Evolutionary conservation across 1,140 invertebrate genomes (phyloP), one percentile per base, ranked within the genome.

Genomic region (Leguminivora glycinivorella): DNA sequence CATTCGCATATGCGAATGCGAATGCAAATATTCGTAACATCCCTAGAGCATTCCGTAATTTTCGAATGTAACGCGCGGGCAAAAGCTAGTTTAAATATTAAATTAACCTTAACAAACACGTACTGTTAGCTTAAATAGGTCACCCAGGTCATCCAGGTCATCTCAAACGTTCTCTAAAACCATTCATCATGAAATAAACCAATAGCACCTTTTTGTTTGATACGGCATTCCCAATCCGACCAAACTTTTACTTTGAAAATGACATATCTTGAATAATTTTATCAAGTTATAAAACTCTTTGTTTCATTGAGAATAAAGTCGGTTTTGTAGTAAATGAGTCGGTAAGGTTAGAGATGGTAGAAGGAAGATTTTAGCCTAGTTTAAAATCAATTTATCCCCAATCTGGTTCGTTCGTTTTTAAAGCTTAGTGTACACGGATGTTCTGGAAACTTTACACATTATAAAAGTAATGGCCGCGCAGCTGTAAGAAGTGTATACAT

Each of bases 331-430:
- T 52, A 22, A 22, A 52, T 10, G 7, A 10, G 5, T 22, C 2
- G 6, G 9, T 22, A 5, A 22, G 7, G 7, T 10, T 22, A 52
- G 17, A 22, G 47, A 52, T 52, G 17, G 7, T 1, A 52, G 47
- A 52, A 4, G 47, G 19, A 2, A 52, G 6, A 6, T 22, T 52
- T 52, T 52, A 10, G 47, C 22, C 47, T 52, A 52, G 17, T 19
- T 52, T 52, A 52, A 52, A 52, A 52, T 52, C 47, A 52, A 52
- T 52, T 52, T 52, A 52, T 52, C 47, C 19, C 9, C 17, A 52
- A 52, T 52, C 47, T 22, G 47, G 17, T 52, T 52, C 19, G 22
- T 22, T 52, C 19, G 47, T 19, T 52, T 19, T 9, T 22, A 52
- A 52, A 22, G 17, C 47, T n/a, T 52, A 52, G 47, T 22, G 19